Evolutionary conservation across 2,113 vertebrate species (phyloP).

Genomic region (Thermophis baileyi): DNA sequence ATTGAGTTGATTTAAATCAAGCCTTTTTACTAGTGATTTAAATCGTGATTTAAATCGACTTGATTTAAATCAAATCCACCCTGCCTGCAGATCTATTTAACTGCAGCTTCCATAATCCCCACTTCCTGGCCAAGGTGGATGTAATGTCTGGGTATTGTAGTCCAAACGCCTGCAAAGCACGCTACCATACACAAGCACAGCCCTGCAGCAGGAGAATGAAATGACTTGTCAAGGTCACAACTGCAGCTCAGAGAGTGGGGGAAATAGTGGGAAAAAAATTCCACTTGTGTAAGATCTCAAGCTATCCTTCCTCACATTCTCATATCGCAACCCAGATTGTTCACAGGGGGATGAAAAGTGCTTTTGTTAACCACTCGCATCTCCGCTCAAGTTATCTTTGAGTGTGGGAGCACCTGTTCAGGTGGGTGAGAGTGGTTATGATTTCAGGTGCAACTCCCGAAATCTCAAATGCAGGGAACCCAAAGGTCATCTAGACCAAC

Average conservation of each 20-base stretch:
- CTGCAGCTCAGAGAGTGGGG: neutral
- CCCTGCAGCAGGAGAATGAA: neutral
- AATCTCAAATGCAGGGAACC: neutral
- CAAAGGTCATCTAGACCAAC: neutral
- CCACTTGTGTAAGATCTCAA: neutral
- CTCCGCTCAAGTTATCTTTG: too few species aligned
- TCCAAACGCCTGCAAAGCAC: neutral
- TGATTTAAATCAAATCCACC: too few species aligned
- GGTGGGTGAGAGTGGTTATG: neutral
- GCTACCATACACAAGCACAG: neutral
- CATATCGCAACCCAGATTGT: neutral
- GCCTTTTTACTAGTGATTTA: too few species aligned
- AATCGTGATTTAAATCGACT: too few species aligned
- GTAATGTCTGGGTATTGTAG: neutral
- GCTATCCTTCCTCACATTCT: conserved; percentile 10
- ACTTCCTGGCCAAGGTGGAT: neutral
- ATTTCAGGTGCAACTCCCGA: neutral
- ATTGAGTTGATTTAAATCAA: too few species aligned
- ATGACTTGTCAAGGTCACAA: neutral
- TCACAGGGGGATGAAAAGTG: neutral
- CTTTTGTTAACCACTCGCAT: neutral
- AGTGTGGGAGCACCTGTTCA: neutral
- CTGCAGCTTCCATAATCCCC: neutral
- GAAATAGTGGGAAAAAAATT: neutral
- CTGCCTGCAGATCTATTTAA: neutral